Evolutionary conservation across 2,888 invertebrate genomes (phyloP).

Genomic region (Archips xylosteana): DNA sequence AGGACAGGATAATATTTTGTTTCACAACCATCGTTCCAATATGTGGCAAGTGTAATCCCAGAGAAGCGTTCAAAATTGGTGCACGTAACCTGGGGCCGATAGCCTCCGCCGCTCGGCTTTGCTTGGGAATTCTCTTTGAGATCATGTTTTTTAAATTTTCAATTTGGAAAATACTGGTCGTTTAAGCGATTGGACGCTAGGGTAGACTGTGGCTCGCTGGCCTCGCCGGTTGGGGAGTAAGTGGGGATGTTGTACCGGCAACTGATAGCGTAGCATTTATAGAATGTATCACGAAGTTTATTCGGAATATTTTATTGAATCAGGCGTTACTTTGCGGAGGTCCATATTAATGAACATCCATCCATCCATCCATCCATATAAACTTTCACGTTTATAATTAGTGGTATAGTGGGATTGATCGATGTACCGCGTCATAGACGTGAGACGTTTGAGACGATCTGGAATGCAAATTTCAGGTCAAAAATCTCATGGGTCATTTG

Average conservation of each 20-base stretch:
- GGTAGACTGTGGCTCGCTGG: constrained; percentile 24
- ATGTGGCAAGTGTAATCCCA: constrained; percentile 47
- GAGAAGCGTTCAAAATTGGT: constrained; percentile 59
- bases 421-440: no score
- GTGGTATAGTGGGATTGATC: no score
- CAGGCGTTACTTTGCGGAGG: no score
- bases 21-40: constrained; percentile 14
- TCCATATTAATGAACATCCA: no score
- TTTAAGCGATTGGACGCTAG: constrained; percentile 36
- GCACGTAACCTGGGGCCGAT: constrained; percentile 51
- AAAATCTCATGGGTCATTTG: no score
- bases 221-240: neutral
- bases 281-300: no score
- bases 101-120: constrained; percentile 47
- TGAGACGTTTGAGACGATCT: no score
- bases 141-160: constrained; percentile 45
- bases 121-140: constrained; percentile 59
- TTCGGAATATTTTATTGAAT: no score
- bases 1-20: neutral
- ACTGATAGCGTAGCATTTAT: neutral
- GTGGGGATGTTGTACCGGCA: neutral
- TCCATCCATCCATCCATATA: no score
- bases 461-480: no score
- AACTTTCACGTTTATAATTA: no score
- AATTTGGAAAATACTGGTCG: constrained; percentile 38